Evolutionary conservation across 2,113 vertebrate genomes (phyloP), one percentile per base, ranked within the genome.

Genomic region (Mobula hypostoma): DNA sequence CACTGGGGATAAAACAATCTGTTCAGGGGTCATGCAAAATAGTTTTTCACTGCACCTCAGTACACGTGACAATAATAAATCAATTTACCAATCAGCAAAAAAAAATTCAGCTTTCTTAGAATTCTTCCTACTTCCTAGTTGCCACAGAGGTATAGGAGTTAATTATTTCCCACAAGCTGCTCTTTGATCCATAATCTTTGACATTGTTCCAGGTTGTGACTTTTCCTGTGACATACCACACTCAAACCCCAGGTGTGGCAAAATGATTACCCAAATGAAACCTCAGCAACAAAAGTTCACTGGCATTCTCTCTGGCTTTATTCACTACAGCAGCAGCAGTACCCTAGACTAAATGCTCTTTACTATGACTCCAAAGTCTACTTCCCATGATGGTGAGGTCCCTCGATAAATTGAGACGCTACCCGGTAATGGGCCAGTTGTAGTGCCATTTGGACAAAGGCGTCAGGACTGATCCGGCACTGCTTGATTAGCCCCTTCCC

Each of bases 351-450:
- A 11, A 58, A 7, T 2, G 83, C 27, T 56, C 48, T 24, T 48
- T 3, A 12, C 21, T 56, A 56, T 56, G 40, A 21, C 40, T 24
- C 40, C 80, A 82, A 17, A 36, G 40, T 56, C 7, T 8, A 24
- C 5, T 0, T 83, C 40, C 40, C 19, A 48, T 48, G 12, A 11
- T 1, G n/a, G n/a, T 36, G 76, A 77, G 27, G 76, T 27, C 79
- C 79, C 40, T 58, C 19, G 66, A n/a, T 68, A n/a, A 85, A 58
- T 17, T 1, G 21, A 58, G 17, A 66, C 56, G n/a, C 58, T 95
- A 97, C 96, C 96, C 96, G 95, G 94, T 96, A 97, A 94, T 96
- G 94, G n/a, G 96, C 96, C 94, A 97, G 95, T 94, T 97, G 96
- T 72, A 97, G 94, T 80, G 95, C 95, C 8, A 95, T 94, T 94